Conservation (phyloP, 2,888 invertebrate genomes). For the Stomorhina lunata region DNA sequence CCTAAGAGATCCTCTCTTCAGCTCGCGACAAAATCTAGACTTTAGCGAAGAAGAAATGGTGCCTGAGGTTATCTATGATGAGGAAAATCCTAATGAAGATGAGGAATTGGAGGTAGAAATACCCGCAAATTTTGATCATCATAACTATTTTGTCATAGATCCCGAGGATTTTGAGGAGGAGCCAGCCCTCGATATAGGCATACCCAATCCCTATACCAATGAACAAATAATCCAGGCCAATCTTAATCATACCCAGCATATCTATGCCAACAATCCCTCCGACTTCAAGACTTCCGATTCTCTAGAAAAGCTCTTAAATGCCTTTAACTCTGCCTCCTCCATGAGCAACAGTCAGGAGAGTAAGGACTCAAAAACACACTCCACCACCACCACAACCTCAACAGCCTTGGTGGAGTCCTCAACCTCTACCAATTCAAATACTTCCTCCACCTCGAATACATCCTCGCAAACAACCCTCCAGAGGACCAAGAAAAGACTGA, state of each 20-base stretch:
- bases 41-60: constrained; percentile 78
- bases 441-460: constrained; percentile 69
- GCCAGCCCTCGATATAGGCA: constrained; percentile 72
- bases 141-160: constrained; percentile 79
- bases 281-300: constrained; percentile 64
- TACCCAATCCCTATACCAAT: constrained; percentile 77
- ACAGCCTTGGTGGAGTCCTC: constrained; percentile 77
- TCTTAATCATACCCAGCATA: constrained; percentile 67
- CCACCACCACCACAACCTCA: constrained; percentile 72
- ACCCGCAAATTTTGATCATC: constrained; percentile 74
- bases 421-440: constrained; percentile 73
- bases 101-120: constrained; percentile 24
- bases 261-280: constrained; percentile 47
- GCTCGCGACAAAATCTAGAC: constrained; percentile 74
- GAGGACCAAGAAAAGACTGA: constrained; percentile 75
- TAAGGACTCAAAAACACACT: constrained; percentile 71
- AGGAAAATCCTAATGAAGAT: constrained; percentile 66
- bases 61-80: constrained; percentile 79
- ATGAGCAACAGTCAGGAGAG: constrained; percentile 77
- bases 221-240: constrained; percentile 76
- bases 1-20: constrained; percentile 74
- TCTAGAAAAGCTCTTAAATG: constrained; percentile 69
- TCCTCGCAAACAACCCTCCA: constrained; percentile 70
- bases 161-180: constrained; percentile 75
- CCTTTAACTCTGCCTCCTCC: constrained; percentile 69